Base-by-base conservation (phyloP, 1,140 invertebrate genomes). In the Polypedilum pembai region DNA sequence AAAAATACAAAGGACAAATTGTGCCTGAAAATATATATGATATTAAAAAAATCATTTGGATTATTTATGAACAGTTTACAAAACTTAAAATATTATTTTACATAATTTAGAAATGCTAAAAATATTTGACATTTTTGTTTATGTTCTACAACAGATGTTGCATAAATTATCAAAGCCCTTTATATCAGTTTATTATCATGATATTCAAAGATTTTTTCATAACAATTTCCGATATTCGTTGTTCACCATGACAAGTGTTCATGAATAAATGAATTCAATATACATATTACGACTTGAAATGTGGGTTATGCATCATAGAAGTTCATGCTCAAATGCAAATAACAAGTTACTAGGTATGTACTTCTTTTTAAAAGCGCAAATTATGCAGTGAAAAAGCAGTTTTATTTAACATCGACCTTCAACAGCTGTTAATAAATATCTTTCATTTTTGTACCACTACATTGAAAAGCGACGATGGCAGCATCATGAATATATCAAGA, bases 1-100 rank as follows among this genome's bases (percentile, higher is more conserved):
- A 74, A 88, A 82, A 76, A 91, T 89, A 73, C 93, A 91, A 41
- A 92, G 76, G 72, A 91, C 85, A 79, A 95, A 95, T 82, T 94
- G 93, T 7, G 89, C 83, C 90, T 90, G 85, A 41, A 83, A 83
- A 76, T 73, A 75, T 65, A 74, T 56, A n/a, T 85, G 77, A 76
- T 56, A 3, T 17, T 15, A 2, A 3, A 15, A 15, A 3, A 56
- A 17, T 17, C 8, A 56, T 18, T 18, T n/a, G 18, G 3, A n/a
- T n/a, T n/a, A n/a, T n/a, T n/a, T n/a, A n/a, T n/a, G n/a, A n/a
- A n/a, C n/a, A n/a, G n/a, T n/a, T n/a, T n/a, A n/a, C n/a, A n/a
- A n/a, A 18, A 20, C 17, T 18, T 18, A 18, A 18, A 18, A n/a
- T 69, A 69, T 18, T 20, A 18, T 5, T n/a, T 20, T 7, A n/a